phyloP scores from a whole-genome alignment of 2,113 vertebrate species.

The Otocyon megalotis region DNA sequence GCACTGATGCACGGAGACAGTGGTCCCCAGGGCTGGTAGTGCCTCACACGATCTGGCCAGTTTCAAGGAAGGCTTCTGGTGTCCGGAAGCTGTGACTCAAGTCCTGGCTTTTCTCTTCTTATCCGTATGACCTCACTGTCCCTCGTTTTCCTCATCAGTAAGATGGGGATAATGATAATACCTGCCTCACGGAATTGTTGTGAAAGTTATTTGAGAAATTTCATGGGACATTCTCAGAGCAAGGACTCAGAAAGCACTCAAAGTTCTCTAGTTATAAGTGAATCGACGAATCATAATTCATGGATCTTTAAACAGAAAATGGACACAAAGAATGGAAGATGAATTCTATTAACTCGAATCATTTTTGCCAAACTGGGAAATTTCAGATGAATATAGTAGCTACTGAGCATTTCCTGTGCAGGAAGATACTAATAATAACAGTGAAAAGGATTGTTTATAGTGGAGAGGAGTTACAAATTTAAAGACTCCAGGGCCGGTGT shows the following conservation, averaged over 20 bases:
- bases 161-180: not conserved
- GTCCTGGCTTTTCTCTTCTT: not conserved
- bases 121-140: not conserved
- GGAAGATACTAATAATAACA: not conserved
- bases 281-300: not conserved
- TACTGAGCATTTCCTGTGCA: not conserved
- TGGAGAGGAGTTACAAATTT: not conserved
- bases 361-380: conserved; percentile 48
- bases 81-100: not conserved
- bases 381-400: not conserved
- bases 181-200: not conserved
- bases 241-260: not conserved
- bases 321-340: not conserved
- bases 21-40: not conserved
- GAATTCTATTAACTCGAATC: not conserved
- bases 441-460: not conserved
- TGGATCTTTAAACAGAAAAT: conserved; percentile 26
- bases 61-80: not conserved
- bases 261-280: conserved; percentile 25
- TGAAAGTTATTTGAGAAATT: not conserved
- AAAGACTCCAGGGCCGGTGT: not conserved
- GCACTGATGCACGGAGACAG: not conserved
- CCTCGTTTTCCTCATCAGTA: not conserved
- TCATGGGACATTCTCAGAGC: not conserved
- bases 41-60: not conserved